These are phyloP conservation scores for Rhagonycha fulva DNA, from an alignment of 2,888 invertebrate species.

Conservation along the genomic window DNA sequence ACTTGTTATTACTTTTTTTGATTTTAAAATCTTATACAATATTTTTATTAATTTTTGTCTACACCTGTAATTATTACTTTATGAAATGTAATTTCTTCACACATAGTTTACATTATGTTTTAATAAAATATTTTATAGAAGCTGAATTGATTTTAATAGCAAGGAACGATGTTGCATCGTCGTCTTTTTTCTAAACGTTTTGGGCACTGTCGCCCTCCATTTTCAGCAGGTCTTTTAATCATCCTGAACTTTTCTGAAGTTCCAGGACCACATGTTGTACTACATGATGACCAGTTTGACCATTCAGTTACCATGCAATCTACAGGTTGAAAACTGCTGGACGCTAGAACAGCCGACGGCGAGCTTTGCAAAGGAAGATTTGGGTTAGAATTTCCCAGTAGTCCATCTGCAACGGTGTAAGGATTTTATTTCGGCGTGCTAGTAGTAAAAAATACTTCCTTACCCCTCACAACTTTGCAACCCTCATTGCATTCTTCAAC, in stretches of 20 bases:
- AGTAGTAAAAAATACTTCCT: constrained; percentile 7
- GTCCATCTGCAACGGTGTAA: constrained; percentile 37
- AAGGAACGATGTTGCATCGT: constrained; percentile 54
- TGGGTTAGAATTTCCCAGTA: constrained; percentile 34
- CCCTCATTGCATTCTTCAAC: constrained; percentile 75
- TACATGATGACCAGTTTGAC: constrained; percentile 85
- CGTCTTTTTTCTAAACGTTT: constrained; percentile 62
- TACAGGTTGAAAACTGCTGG: constrained; percentile 36
- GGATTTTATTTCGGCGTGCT: background rate
- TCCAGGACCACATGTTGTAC: constrained; percentile 78
- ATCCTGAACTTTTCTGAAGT: constrained; percentile 66
- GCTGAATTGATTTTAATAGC: constrained; percentile 21
- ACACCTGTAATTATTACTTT: background rate
- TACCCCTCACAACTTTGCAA: constrained; percentile 68
- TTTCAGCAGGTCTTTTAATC: constrained; percentile 65
- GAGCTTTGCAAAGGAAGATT: constrained; percentile 3
- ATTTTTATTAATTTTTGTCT: background rate
- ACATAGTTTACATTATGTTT: background rate
- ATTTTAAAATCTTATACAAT: background rate
- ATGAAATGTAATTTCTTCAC: background rate
- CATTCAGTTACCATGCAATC: constrained; percentile 79
- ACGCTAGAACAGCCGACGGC: constrained; percentile 19
- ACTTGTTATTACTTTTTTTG: background rate
- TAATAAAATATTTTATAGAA: background rate
- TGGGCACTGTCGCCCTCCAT: constrained; percentile 70